Evolutionary conservation across 1,140 invertebrate species (phyloP).

Genomic region (Notospermus geniculatus): DNA sequence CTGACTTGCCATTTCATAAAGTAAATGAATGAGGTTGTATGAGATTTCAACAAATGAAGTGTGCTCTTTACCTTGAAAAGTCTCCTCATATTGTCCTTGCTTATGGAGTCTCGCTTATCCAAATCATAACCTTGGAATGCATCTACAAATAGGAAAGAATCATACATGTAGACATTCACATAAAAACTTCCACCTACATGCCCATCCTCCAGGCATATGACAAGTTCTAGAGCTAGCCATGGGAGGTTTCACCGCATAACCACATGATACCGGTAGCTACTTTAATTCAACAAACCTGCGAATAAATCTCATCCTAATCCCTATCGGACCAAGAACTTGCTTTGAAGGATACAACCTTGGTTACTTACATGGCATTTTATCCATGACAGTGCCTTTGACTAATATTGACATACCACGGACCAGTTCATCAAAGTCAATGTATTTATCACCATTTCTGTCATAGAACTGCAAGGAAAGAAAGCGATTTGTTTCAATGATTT

Average conservation of each 20-base stretch:
- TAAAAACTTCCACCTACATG: background rate
- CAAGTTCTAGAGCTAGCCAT: too few species aligned
- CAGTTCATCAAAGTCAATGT: conserved; percentile 7
- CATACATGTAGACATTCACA: too few species aligned
- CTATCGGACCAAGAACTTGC: background rate
- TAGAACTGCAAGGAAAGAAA: background rate
- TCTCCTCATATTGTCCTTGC: conserved; percentile 8
- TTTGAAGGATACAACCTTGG: too few species aligned
- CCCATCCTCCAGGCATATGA: too few species aligned
- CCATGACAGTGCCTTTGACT: background rate
- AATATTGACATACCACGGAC: conserved; percentile 4
- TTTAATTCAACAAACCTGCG: background rate
- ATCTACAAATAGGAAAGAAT: conserved; percentile 10
- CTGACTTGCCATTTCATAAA: background rate
- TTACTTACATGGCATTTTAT: conserved; percentile 6
- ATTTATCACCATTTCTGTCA: conserved; percentile 7
- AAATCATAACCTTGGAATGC: conserved; percentile 13
- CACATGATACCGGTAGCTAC: too few species aligned
- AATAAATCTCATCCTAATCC: background rate
- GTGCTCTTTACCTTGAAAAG: conserved; percentile 9
- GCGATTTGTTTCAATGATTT: too few species aligned
- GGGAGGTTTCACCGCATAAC: too few species aligned
- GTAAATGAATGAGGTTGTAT: background rate
- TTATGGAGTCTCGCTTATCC: conserved; percentile 7
- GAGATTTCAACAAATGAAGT: background rate